Percentiles rank a stretch among this genome's conserved stretches.
Evolutionary conservation across 2,113 vertebrate species (phyloP).

Genomic region (Pluvialis apricaria): DNA sequence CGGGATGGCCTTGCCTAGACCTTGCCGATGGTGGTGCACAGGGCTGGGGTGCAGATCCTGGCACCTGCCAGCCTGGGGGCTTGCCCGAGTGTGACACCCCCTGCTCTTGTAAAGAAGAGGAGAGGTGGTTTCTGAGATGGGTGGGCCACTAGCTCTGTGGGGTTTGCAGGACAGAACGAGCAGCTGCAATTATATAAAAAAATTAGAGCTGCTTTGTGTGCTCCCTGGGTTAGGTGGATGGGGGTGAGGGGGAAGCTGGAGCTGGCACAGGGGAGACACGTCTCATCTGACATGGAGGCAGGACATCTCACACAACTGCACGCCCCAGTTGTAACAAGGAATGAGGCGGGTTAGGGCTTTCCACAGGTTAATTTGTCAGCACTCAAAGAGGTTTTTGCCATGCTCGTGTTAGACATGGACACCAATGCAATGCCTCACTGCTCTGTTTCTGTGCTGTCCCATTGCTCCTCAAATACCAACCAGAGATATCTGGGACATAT

Average conservation of each 20-base stretch:
- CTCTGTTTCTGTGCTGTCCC: background rate
- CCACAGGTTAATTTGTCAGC: background rate
- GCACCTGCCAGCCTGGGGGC: background rate
- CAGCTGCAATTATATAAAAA: background rate
- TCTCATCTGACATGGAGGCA: background rate
- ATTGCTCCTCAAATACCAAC: background rate
- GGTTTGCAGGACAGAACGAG: background rate
- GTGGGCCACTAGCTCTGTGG: background rate
- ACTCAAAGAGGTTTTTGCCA: background rate
- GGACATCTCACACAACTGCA: background rate
- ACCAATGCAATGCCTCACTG: background rate
- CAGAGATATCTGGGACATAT: background rate
- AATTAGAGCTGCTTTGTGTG: background rate
- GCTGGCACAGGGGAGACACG: background rate
- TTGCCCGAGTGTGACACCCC: background rate
- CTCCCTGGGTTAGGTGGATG: background rate
- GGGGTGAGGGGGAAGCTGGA: background rate
- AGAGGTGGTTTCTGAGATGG: background rate
- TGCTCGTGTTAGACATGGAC: background rate
- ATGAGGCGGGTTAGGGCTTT: background rate
- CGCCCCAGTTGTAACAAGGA: accelerated
- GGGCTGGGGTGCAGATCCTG: background rate
- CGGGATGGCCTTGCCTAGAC: background rate
- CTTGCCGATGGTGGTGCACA: background rate
- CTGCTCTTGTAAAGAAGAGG: background rate